Percentiles rank a stretch among this genome's conserved stretches.
These are phyloP conservation scores for Dryoscopus gambensis DNA, from an alignment of 2,113 vertebrate species.

Conservation along the genomic window DNA sequence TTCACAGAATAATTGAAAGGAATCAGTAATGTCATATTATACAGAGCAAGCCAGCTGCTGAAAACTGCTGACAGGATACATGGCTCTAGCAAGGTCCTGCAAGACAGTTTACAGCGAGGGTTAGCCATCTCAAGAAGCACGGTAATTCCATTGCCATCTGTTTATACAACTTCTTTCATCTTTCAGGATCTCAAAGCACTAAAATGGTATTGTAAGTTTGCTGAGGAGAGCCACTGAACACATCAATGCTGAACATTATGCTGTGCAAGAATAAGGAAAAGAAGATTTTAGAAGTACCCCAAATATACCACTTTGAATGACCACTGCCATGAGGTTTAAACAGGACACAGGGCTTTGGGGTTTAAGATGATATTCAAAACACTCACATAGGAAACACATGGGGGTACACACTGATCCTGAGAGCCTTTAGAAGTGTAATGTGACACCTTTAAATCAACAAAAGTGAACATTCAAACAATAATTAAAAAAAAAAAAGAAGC, in stretches of 20 bases:
- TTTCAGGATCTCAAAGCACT: not conserved
- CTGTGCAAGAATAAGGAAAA: not conserved
- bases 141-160: not conserved
- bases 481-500: not conserved
- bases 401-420: not conserved
- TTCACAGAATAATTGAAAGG: slow-evolving; percentile 48
- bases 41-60: slow-evolving; percentile 35
- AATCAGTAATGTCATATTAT: slow-evolving; percentile 12
- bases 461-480: not conserved
- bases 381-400: not conserved
- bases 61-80: not conserved
- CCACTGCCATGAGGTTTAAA: not conserved
- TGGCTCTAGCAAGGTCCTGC: not conserved
- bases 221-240: not conserved
- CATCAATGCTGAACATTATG: not conserved
- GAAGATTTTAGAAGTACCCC: not conserved
- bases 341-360: not conserved
- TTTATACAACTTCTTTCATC: not conserved
- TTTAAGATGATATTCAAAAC: not conserved
- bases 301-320: not conserved
- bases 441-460: not conserved
- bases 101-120: not conserved
- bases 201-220: not conserved
- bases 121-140: not conserved
- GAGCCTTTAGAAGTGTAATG: not conserved